Base-by-base conservation (phyloP, 2,797 vertebrate genomes). In the Helarctos malayanus region DNA sequence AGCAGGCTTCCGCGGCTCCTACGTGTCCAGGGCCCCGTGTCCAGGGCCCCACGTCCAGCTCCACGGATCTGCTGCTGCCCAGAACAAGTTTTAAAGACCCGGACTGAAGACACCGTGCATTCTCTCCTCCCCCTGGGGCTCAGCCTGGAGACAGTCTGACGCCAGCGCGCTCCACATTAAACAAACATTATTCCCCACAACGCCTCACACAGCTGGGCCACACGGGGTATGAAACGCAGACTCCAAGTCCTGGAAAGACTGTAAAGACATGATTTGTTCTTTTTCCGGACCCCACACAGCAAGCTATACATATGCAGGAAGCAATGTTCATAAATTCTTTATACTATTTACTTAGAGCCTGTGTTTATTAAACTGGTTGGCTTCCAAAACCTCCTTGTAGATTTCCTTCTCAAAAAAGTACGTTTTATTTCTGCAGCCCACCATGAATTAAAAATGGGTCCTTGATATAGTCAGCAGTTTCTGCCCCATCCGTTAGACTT, bases 321-420 rank as follows among this genome's bases (percentile, higher is more conserved):
- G 65, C 18, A 5, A 76, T 27, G 92, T 78, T 91, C 96, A 92
- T 75, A 97, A 97, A 97, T 97, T 96, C 96, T 97, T 94, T 4
- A 49, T 89, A 82, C 88, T 93, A 73, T 97, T 95, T 97, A 81
- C 92, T 97, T 63, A 97, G 2, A 87, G 21, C 18, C 18, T 96
- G 21, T 71, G 96, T 97, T 97, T 97, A 97, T 96, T 98, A 97
- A 98, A 95, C 49, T 69, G 82, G 82, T 95, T 29, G 88, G 73
- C 91, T 97, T 97, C 97, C 97, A 97, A 96, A 93, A 95, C 19
- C 82, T 83, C 92, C 61, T 89, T 11, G 47, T 79, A 95, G 94
- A 75, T 83, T 94, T 97, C 71, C 69, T 75, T 81, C 89, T 94
- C 84, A 73, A 68, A 91, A 97, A 96, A 97, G 89, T 84, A 86